Evolutionary conservation across 2,797 vertebrate genomes (phyloP).

Genomic region (Gymnopithys bicolor): DNA sequence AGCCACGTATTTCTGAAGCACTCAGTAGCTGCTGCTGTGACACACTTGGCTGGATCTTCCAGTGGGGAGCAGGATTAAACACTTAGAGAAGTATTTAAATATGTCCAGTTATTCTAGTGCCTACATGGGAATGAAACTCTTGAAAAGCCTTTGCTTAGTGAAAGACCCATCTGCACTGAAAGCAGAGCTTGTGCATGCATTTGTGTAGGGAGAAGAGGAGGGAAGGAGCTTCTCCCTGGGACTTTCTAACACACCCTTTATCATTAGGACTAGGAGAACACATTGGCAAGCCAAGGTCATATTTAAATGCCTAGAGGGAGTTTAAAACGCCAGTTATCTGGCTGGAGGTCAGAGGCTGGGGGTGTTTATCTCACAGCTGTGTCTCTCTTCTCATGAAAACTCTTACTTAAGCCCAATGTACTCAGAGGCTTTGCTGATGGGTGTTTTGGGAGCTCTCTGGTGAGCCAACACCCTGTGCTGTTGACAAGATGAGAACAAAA

Average conservation of each 20-base stretch:
- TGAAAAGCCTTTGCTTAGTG: background rate
- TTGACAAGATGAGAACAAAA: background rate
- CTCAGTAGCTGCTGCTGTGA: background rate
- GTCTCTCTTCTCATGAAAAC: background rate
- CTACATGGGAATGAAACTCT: background rate
- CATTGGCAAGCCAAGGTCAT: background rate
- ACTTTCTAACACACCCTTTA: background rate
- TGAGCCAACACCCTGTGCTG: background rate
- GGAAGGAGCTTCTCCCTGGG: background rate
- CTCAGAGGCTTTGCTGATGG: background rate
- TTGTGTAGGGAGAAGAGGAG: background rate
- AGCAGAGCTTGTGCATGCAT: background rate
- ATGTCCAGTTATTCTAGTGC: background rate
- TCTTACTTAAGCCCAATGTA: background rate
- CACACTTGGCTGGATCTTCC: background rate
- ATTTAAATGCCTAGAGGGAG: constrained; percentile 1
- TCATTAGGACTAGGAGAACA: background rate
- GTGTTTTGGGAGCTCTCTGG: background rate
- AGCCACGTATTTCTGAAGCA: background rate
- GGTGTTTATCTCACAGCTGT: background rate
- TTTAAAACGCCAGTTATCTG: constrained; percentile 3
- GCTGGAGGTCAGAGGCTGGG: background rate
- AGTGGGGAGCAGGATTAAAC: background rate
- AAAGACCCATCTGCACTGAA: background rate
- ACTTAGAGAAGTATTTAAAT: background rate